Base-by-base conservation (phyloP, 2,888 invertebrate species). In the Venustoraphidia nigricollis region DNA sequence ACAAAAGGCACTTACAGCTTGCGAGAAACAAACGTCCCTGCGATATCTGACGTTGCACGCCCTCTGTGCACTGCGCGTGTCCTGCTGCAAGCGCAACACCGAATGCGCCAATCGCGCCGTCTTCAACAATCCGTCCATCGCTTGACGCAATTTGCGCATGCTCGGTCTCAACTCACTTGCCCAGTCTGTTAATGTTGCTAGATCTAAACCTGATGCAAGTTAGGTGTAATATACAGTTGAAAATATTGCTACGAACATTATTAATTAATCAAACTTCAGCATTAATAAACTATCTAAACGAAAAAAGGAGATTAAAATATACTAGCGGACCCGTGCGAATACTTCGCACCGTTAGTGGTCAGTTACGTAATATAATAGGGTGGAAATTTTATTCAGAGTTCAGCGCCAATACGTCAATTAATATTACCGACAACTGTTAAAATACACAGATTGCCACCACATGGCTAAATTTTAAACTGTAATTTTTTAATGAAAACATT, bases 11-110 rank as follows among this genome's bases (percentile, higher is more conserved):
- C 77, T 76, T 68, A 92, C 89, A 54, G 92, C 87, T 67, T 94
- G 93, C 3, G 92, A 85, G 62, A 92, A 91, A 64, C 92, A 90
- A 11, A 89, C 86, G 66, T 94, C 91, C 48, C 94, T 69, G 37
- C 94, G 70, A 50, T 90, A 90, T 57, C 87, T 75, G 6, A 86
- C 79, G 56, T 76, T 76, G 54, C 78, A 78, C 3, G 82, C 82
- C 11, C 82, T 67, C 49, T 83, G 81, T 55, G 85, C 87, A 44
- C 76, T 74, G 53, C 83, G 79, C 36, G 83, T 76, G 59, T 88
- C 86, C 63, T 85, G 84, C 55, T 87, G 82, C 27, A 91, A 74
- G 5, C 90, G 71, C 62, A 88, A 78, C 10, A 89, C 88, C 6
- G 88, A 88, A 66, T 90, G 90, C 35, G 88, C 84, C 3, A 89